Evolutionary conservation across 2,797 vertebrate species (phyloP), one percentile per base, ranked within the genome.

Genomic region (Cossypha niveicapilla): DNA sequence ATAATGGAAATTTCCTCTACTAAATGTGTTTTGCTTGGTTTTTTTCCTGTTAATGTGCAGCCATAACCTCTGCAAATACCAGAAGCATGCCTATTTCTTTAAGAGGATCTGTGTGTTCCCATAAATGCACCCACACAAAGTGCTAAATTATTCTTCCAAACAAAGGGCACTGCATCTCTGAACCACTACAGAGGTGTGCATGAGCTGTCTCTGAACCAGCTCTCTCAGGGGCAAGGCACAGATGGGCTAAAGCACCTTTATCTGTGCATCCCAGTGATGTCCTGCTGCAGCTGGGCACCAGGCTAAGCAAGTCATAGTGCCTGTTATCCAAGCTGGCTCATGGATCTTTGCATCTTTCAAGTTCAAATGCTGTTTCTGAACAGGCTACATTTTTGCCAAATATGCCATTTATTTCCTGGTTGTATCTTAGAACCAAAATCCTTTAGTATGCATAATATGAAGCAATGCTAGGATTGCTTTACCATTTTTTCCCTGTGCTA

Each of bases 61-160:
- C 32, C 21, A 18, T 30, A 80, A 68, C 58, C 74, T 27, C 76
- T 92, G 68, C 47, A 78, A 81, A 80, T 16, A 58, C 14, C 66
- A 84, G 35, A 86, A 81, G n/a, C 5, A 0, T 24, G 13, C 3
- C 1, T 78, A 42, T 66, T 84, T 44, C 47, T 84, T 94, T 86
- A 73, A 93, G 71, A 73, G 44, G 30, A 93, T 54, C 66, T 73
- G 11, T 51, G 23, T 25, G 39, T 75, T 95, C 88, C 81, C 73
- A 72, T 78, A 86, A 80, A 88, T 1, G 28, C 91, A 88, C 82
- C 90, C 87, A 93, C 90, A 72, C 92, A 94, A 56, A 75, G 35
- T 39, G 67, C 62, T 83, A 72, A 91, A 91, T 89, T 71, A 42
- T 47, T 88, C 42, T 51, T 68, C 37, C 57, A 89, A 61, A 85